Base-by-base conservation (phyloP, 2,113 vertebrate genomes). In the Calidris pugnax region DNA sequence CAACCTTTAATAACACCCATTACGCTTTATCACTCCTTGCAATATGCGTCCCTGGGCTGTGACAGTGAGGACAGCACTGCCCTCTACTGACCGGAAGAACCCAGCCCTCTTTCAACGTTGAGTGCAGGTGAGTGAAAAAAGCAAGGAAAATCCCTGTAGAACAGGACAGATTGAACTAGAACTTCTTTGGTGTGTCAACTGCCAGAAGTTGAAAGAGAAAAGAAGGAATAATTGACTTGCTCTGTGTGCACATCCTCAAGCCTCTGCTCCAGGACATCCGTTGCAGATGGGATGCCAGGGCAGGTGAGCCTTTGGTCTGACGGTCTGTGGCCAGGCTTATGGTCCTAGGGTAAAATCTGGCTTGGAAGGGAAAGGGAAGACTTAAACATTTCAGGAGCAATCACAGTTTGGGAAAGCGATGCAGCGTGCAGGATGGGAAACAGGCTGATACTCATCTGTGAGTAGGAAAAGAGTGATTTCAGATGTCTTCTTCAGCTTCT, bases 21-120 rank as follows among this genome's bases (percentile, higher is more conserved):
- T 53, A 30, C 12, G 14, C n/a, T 79, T 88, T 21, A 15, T 68
- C 33, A 60, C 50, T 68, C 37, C 55, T 53, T n/a, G 19, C 50
- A 53, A 63, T 37, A 20, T 1, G 0, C 16, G 47, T 30, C 19
- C n/a, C 35, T 23, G 66, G 23, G 35, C 79, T 45, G 66, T 26
- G 39, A 51, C 47, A 33, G 14, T 8, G 92, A 89, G 75, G 47
- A 50, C 66, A 72, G 83, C 83, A 71, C 77, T 97, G 96, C 93
- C 97, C 94, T 93, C 97, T 96, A 23, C 55, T 55, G 97, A 71
- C 63, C 48, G 63, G 55, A 90, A 77, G 21, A 47, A 37, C 14
- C 37, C 35, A 75, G n/a, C n/a, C 7, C 12, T 33, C 11, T 43
- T 89, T 35, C 60, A 43, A 1, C 14, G 17, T 26, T 18, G 35